Conservation (phyloP, 1,140 invertebrate species). For the Tribolium castaneum region DNA sequence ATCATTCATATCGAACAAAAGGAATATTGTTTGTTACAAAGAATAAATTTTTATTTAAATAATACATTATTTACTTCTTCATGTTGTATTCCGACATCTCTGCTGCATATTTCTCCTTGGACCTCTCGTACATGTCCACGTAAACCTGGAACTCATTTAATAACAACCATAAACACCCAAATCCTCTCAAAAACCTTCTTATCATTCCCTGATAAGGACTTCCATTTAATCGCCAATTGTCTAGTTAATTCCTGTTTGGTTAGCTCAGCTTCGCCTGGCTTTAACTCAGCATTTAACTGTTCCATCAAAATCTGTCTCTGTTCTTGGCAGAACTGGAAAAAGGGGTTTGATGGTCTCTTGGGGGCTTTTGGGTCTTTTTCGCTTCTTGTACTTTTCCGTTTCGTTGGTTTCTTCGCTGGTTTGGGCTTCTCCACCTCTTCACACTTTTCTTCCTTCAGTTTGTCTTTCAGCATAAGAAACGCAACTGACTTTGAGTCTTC, state of each 20-base stretch:
- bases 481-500: constrained; percentile 51
- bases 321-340: constrained; percentile 85
- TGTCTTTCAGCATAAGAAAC: constrained; percentile 59
- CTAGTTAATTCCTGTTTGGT: constrained; percentile 80
- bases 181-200: constrained; percentile 69
- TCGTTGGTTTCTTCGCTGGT: constrained; percentile 64
- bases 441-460: constrained; percentile 61
- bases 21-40: no score
- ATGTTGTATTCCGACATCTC: constrained; percentile 74
- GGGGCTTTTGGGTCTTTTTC: constrained; percentile 81
- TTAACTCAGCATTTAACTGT: constrained; percentile 68
- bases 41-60: no score
- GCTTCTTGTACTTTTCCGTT: constrained; percentile 67
- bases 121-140: constrained; percentile 82
- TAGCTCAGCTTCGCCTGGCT: constrained; percentile 74
- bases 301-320: constrained; percentile 79
- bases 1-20: no score
- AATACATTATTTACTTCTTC: constrained; percentile 59
- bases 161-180: background rate
- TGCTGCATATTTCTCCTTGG: constrained; percentile 81
- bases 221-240: constrained; percentile 79
- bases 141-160: constrained; percentile 71
- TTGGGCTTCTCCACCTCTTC: constrained; percentile 54
- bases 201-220: constrained; percentile 74
- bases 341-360: constrained; percentile 82